A percentile compares a stretch with the other conserved stretches of the same genome.
Conservation (phyloP, 1,140 invertebrate genomes). For the Solen grandis region DNA sequence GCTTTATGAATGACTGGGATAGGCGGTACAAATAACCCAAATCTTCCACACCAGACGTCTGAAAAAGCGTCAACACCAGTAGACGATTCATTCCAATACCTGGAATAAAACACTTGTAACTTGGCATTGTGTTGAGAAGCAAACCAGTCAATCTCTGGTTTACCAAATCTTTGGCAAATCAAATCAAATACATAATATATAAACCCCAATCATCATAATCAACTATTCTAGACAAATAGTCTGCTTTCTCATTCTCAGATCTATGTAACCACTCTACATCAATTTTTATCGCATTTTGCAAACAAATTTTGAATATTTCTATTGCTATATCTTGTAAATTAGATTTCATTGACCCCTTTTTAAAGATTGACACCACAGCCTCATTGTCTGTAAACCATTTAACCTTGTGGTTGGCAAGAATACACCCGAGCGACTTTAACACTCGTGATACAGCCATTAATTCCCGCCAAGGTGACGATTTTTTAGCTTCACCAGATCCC, state of each 20-base stretch:
- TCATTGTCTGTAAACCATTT: slow-evolving; percentile 20
- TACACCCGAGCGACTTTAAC: not conserved
- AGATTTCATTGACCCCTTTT: slow-evolving; percentile 19
- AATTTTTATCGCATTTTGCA: not conserved
- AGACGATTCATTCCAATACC: slow-evolving; percentile 12
- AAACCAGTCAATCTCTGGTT: slow-evolving; percentile 29
- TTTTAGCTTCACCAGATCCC: not conserved
- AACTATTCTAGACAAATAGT: slow-evolving; percentile 28
- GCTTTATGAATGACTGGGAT: not conserved
- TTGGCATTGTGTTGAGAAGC: slow-evolving; percentile 34
- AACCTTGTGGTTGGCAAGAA: not conserved
- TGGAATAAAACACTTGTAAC: slow-evolving; percentile 27
- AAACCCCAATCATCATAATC: slow-evolving; percentile 47
- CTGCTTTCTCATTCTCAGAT: slow-evolving; percentile 29
- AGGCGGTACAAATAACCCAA: slow-evolving; percentile 39
- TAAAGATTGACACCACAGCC: slow-evolving; percentile 8
- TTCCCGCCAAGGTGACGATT: slow-evolving; percentile 8
- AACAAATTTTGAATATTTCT: slow-evolving; percentile 1
- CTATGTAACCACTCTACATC: slow-evolving; percentile 45
- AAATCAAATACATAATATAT: not conserved
- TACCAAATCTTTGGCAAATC: not conserved
- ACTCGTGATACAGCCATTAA: not conserved
- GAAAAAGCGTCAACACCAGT: slow-evolving; percentile 30
- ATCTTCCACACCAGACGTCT: not conserved
- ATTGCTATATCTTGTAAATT: slow-evolving; percentile 9